A percentile compares a stretch with the other conserved stretches of the same genome.
phyloP scores from a whole-genome alignment of 1,140 invertebrate genomes.

The Drosophila nigrodunni region DNA sequence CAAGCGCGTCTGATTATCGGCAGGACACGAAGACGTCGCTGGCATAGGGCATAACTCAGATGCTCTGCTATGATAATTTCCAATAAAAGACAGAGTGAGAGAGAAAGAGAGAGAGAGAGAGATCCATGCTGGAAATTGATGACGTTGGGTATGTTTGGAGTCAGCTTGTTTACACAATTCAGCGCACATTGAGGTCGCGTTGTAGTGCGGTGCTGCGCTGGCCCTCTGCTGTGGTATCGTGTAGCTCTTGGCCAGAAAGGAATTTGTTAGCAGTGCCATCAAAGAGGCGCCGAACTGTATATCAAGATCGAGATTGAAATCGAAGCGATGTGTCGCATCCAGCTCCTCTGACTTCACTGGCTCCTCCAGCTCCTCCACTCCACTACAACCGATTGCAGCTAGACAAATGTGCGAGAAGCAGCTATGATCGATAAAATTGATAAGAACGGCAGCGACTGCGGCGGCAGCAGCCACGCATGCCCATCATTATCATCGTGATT shows the following conservation, averaged over 20 bases:
- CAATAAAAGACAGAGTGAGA: slow-evolving; percentile 56
- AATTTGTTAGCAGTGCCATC: slow-evolving; percentile 61
- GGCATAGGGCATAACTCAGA: slow-evolving; percentile 81
- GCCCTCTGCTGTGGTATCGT: slow-evolving; percentile 10
- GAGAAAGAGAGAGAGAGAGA: slow-evolving; percentile 1
- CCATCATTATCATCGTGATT: slow-evolving; percentile 18
- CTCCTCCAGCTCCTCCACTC: no score
- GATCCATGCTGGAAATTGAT: slow-evolving; percentile 68
- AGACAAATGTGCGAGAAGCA: slow-evolving; percentile 45
- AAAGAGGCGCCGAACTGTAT: slow-evolving; percentile 77
- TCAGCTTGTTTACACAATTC: slow-evolving; percentile 84
- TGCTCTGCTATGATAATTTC: slow-evolving; percentile 83
- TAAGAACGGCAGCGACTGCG: slow-evolving; percentile 11
- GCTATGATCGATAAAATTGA: slow-evolving; percentile 33
- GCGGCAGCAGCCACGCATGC: slow-evolving; percentile 16
- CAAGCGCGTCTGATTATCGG: slow-evolving; percentile 81
- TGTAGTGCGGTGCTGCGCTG: slow-evolving; percentile 4
- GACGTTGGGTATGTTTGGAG: slow-evolving; percentile 81
- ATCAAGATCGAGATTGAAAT: slow-evolving; percentile 83
- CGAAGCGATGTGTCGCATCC: slow-evolving; percentile 52
- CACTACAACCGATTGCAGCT: slow-evolving; percentile 42
- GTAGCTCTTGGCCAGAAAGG: slow-evolving; percentile 22
- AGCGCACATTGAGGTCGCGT: slow-evolving; percentile 80
- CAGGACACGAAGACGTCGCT: slow-evolving; percentile 62
- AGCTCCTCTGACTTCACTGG: no score